Percentiles rank a stretch among this genome's conserved stretches.
phyloP scores from a whole-genome alignment of 2,113 vertebrate genomes.

The Gymnogyps californianus region DNA sequence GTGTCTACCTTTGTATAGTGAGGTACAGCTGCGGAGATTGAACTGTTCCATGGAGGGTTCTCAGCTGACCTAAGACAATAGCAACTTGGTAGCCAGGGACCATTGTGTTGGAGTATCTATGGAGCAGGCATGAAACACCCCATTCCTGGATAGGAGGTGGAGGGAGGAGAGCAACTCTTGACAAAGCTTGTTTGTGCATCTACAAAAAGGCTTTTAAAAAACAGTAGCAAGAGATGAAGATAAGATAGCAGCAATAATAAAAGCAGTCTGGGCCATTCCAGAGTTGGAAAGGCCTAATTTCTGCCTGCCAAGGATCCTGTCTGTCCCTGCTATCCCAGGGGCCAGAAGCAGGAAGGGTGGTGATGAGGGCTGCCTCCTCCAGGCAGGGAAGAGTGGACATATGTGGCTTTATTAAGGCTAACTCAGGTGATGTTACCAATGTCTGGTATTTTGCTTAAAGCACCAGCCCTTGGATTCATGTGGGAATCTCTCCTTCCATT shows the following conservation, averaged over 20 bases:
- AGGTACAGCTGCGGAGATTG: rapidly evolving
- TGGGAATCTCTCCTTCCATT: background rate
- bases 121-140: background rate
- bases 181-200: constrained; percentile 7
- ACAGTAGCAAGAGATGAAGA: background rate
- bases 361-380: background rate
- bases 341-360: background rate
- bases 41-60: background rate
- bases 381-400: background rate
- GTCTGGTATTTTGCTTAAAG: background rate
- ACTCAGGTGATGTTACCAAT: background rate
- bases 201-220: background rate
- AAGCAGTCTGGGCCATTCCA: background rate
- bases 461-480: background rate
- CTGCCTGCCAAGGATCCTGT: background rate
- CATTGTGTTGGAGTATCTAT: rapidly evolving
- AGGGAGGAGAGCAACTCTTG: background rate
- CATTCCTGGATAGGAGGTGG: background rate
- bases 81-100: background rate
- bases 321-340: background rate
- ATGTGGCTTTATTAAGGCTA: background rate
- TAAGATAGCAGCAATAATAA: background rate
- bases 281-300: background rate
- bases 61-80: background rate
- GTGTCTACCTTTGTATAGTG: no score